Evolutionary conservation across 2,888 invertebrate genomes (phyloP).

Genomic region (Drosophila leonis): DNA sequence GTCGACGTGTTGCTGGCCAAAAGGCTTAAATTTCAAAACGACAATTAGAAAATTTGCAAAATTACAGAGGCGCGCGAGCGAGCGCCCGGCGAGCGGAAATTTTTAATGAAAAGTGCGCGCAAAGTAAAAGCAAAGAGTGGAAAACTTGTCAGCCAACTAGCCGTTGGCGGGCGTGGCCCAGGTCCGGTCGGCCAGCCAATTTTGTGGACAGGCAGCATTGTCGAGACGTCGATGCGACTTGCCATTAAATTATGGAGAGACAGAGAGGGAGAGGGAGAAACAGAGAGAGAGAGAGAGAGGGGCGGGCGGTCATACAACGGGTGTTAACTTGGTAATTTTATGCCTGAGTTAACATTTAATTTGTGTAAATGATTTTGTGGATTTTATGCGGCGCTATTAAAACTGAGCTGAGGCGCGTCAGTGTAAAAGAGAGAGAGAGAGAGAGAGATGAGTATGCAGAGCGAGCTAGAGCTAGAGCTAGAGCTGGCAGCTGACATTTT

Average conservation of each 20-base stretch:
- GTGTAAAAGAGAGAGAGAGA: background rate
- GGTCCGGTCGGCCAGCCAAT: slow-evolving; percentile 20
- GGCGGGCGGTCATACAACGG: slow-evolving; percentile 43
- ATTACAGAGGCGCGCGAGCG: slow-evolving; percentile 52
- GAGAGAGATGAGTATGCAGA: background rate
- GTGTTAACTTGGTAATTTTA: slow-evolving; percentile 84
- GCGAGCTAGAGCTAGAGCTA: background rate
- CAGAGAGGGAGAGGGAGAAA: background rate
- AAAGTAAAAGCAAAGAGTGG: slow-evolving; percentile 48
- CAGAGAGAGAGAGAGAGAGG: background rate
- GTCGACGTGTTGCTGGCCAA: slow-evolving; percentile 64
- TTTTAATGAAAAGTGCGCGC: slow-evolving; percentile 69
- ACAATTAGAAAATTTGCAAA: slow-evolving; percentile 83
- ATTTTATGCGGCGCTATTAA: slow-evolving; percentile 78
- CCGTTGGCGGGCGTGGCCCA: slow-evolving; percentile 23
- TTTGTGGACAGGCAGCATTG: slow-evolving; percentile 39
- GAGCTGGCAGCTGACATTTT: slow-evolving; percentile 10
- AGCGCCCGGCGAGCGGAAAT: slow-evolving; percentile 40
- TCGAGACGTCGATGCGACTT: slow-evolving; percentile 41
- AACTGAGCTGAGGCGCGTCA: slow-evolving; percentile 23
- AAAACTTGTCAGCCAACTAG: slow-evolving; percentile 58
- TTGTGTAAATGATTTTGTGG: slow-evolving; percentile 79
- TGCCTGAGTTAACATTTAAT: slow-evolving; percentile 81
- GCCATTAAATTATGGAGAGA: slow-evolving; percentile 53
- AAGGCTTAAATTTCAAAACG: slow-evolving; percentile 77